A percentile compares a stretch with the other conserved stretches of the same genome.
phyloP scores from a whole-genome alignment of 1,140 invertebrate species.

The Colletes gigas region DNA sequence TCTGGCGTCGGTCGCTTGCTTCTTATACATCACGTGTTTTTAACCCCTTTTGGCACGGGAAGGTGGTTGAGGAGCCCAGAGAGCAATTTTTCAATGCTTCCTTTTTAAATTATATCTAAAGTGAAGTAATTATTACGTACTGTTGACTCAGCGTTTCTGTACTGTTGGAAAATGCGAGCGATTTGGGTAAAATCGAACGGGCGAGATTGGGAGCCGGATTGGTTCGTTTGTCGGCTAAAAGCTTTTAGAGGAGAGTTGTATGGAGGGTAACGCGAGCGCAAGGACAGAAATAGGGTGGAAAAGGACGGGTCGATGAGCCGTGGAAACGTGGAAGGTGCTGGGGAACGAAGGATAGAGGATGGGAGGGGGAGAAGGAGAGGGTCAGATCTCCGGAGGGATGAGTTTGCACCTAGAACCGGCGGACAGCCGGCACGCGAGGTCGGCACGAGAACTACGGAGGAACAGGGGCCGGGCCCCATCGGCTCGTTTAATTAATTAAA shows the following conservation, averaged over 20 bases:
- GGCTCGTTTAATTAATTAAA: slow-evolving; percentile 82
- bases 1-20: no score
- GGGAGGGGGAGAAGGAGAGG: slow-evolving; percentile 3
- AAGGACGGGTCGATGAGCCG: slow-evolving; percentile 6
- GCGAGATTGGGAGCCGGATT: slow-evolving; percentile 8
- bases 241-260: slow-evolving; percentile 18
- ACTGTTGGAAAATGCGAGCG: no score
- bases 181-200: background rate
- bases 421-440: slow-evolving; percentile 79
- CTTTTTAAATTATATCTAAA: no score
- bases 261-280: background rate
- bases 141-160: no score
- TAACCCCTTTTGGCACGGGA: no score
- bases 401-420: slow-evolving; percentile 75
- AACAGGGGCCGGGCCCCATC: slow-evolving; percentile 66
- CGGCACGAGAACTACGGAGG: slow-evolving; percentile 56
- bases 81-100: no score
- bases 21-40: no score
- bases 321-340: background rate
- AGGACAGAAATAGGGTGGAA: slow-evolving; percentile 16
- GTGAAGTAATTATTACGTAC: no score
- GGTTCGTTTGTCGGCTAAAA: slow-evolving; percentile 38
- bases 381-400: slow-evolving; percentile 63
- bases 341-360: background rate
- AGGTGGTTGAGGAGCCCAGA: no score